Conservation (phyloP, 2,888 invertebrate genomes). For the Thera britannica region DNA sequence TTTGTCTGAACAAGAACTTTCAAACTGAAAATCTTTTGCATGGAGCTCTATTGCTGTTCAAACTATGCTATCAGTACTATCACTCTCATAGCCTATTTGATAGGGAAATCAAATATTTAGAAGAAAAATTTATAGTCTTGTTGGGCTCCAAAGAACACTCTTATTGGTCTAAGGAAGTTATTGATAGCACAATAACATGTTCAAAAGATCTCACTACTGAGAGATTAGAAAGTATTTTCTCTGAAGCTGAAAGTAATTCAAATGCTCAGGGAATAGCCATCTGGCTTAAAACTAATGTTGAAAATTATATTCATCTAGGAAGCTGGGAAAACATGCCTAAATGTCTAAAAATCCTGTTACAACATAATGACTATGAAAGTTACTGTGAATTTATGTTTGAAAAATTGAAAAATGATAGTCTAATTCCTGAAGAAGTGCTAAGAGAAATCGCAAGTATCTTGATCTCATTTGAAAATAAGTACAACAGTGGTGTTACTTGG, state of each 20-base stretch:
- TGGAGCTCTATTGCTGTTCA: constrained; percentile 64
- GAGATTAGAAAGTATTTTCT: constrained; percentile 51
- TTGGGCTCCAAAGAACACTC: constrained; percentile 52
- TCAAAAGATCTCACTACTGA: constrained; percentile 22
- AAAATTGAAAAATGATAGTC: constrained; percentile 51
- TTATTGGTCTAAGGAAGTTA: constrained; percentile 60
- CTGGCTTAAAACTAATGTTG: constrained; percentile 62
- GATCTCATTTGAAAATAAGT: constrained; percentile 52
- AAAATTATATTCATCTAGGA: constrained; percentile 51
- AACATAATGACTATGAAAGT: constrained; percentile 57
- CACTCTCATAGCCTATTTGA: constrained; percentile 30
- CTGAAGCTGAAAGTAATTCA: constrained; percentile 47
- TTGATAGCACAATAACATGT: constrained; percentile 49
- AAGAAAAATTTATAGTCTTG: constrained; percentile 46
- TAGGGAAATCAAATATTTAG: constrained; percentile 45
- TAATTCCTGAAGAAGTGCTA: constrained; percentile 45
- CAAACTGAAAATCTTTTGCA: constrained; percentile 69
- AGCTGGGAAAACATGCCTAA: constrained; percentile 55
- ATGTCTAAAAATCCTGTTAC: constrained; percentile 52
- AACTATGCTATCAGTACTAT: constrained; percentile 55
- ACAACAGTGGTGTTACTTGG: constrained; percentile 59
- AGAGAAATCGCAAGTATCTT: constrained; percentile 52
- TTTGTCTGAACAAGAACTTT: constrained; percentile 44
- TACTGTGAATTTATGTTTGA: constrained; percentile 56
- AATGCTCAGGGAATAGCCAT: constrained; percentile 57